Conservation (phyloP, 1,140 invertebrate genomes). For the Drosophila rhopaloa region DNA sequence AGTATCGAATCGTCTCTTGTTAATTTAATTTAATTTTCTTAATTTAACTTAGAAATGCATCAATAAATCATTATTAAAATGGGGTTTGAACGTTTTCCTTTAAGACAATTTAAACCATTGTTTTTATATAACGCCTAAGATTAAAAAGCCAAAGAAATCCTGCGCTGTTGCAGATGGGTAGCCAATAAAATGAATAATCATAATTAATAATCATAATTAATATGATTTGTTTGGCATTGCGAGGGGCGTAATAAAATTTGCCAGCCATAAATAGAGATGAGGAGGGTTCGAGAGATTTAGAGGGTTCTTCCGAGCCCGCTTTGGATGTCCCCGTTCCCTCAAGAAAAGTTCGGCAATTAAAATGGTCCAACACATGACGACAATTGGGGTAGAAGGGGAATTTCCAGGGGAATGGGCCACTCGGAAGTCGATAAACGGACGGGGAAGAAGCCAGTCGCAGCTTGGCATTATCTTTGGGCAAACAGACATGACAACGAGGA, state of each 20-base stretch:
- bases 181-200: constrained; percentile 63
- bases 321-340: constrained; percentile 15
- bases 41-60: too few relatives aligned
- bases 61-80: too few relatives aligned
- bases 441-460: constrained; percentile 27
- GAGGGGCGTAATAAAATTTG: constrained; percentile 70
- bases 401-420: too few relatives aligned
- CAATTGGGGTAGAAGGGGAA: constrained; percentile 22
- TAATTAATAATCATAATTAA: constrained; percentile 59
- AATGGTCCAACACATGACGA: constrained; percentile 64
- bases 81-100: too few relatives aligned
- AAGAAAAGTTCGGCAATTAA: constrained; percentile 75
- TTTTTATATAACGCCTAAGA: too few relatives aligned
- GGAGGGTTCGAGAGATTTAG: constrained; percentile 36
- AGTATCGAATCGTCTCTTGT: too few relatives aligned
- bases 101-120: too few relatives aligned
- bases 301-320: constrained; percentile 50
- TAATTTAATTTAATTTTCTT: too few relatives aligned
- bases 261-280: constrained; percentile 61
- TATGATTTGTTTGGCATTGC: constrained; percentile 69
- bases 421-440: constrained; percentile 3
- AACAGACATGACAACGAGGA: constrained; percentile 79
- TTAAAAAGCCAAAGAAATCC: not conserved
- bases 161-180: constrained; percentile 49
- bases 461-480: constrained; percentile 74